Percentiles rank a stretch among this genome's conserved stretches.
Evolutionary conservation across 1,140 invertebrate genomes (phyloP).

Genomic region (Agrypnia vestita): DNA sequence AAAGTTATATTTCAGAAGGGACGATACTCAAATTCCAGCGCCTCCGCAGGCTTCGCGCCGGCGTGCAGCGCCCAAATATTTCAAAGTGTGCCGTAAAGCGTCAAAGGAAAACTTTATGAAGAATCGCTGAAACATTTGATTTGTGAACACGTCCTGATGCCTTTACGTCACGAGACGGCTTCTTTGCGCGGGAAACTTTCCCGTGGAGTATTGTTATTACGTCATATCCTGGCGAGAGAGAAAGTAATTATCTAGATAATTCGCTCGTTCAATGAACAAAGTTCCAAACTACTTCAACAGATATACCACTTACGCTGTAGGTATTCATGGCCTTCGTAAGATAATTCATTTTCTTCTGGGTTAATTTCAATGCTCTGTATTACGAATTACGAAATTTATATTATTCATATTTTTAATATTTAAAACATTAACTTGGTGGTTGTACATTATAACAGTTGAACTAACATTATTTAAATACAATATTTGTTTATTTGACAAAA

Average conservation of each 20-base stretch:
- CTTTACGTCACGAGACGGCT: background rate
- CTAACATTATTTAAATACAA: too few relatives aligned
- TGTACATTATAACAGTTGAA: too few relatives aligned
- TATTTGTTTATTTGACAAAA: too few relatives aligned
- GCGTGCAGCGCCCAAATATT: background rate
- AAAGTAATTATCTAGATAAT: background rate
- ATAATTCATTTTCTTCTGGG: too few relatives aligned
- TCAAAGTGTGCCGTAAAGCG: constrained; percentile 28
- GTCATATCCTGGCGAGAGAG: background rate
- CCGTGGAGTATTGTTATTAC: background rate
- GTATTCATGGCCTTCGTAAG: too few relatives aligned
- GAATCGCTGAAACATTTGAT: constrained; percentile 5
- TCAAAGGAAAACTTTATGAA: background rate
- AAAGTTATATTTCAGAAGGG: constrained; percentile 36
- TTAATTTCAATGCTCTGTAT: too few relatives aligned
- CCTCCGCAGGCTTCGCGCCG: background rate
- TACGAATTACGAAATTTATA: too few relatives aligned
- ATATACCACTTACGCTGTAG: too few relatives aligned
- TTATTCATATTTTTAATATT: too few relatives aligned
- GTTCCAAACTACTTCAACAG: background rate
- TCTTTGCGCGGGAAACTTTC: background rate
- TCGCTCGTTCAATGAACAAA: background rate
- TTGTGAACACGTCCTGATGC: background rate
- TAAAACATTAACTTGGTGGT: too few relatives aligned
- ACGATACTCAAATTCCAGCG: constrained; percentile 29